Base-by-base conservation (phyloP, 2,888 invertebrate species). In the Stegana nigrithorax region DNA sequence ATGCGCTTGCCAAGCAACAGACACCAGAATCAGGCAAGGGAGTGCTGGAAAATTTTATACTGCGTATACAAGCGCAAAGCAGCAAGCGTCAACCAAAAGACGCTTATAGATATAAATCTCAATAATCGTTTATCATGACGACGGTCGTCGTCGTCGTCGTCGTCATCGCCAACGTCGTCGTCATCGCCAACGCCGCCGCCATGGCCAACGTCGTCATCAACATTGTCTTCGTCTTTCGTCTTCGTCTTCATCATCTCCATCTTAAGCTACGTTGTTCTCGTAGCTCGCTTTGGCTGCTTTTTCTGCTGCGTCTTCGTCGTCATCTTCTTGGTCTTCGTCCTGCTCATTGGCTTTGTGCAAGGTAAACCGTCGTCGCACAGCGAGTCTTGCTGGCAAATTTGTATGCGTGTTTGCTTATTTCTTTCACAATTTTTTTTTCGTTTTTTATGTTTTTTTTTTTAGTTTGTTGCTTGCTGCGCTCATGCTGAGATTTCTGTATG, bases 91-190 rank as follows among this genome's bases (percentile, higher is more conserved):
- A 72, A 71, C 72, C 68, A 67, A 72, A 72, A 73, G 71, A 72
- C 69, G 72, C 73, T 74, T 74, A 73, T 69, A 72, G 73, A 82
- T 78, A 83, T 82, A 83, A 83, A 83, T 83, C 82, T 82, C 80
- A 83, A 83, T 83, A 81, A 81, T 82, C 81, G 78, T 82, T 79
- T 73, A 82, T 81, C 81, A 81, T 78, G 74, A 73, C 72, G 71
- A 73, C 72, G 73, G 66, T 66, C 67, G 66, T 63, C 62, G 50
- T 57, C 29, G 27, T 42, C 23, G 53, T 50, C 45, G 39, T 59
- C 56, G 45, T 56, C 57, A 45, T 32, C 27, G 21, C 56, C 47
- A 56, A 47, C 10, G 25, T 56, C 50, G 45, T 62, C 50, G 47
- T 56, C 56, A 29, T n/a, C n/a, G 19, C 39, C 6, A 12, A 59